phyloP scores from a whole-genome alignment of 2,113 vertebrate genomes.

The Puma concolor region DNA sequence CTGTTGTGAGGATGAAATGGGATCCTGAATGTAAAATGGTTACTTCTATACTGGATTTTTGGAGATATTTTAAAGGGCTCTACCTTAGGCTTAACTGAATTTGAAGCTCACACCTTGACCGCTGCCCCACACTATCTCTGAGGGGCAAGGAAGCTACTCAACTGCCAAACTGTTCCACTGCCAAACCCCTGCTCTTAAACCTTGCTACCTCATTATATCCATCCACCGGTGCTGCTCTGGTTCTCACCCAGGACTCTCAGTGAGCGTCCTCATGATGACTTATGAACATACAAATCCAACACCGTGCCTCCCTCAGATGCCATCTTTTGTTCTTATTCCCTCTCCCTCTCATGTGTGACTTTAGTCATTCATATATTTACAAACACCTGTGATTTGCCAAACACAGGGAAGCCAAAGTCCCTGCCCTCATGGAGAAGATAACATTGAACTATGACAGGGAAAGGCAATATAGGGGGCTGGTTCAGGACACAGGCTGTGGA shows the following conservation, averaged over 20 bases:
- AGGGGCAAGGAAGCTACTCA: not conserved
- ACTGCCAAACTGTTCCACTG: not conserved
- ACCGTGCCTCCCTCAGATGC: no score
- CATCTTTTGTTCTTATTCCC: not conserved
- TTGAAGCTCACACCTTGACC: not conserved
- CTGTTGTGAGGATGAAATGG: not conserved
- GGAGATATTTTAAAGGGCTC: not conserved
- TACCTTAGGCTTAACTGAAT: not conserved
- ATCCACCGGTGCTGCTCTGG: accelerated
- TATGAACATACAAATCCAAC: not conserved
- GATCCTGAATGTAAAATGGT: not conserved
- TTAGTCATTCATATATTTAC: not conserved
- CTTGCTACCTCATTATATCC: not conserved
- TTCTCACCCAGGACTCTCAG: not conserved
- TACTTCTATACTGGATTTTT: not conserved
- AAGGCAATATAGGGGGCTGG: not conserved
- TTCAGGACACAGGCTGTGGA: not conserved
- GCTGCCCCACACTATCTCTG: not conserved
- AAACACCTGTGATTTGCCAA: not conserved
- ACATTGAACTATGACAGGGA: not conserved
- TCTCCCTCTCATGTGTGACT: not conserved
- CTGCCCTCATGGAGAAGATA: not conserved
- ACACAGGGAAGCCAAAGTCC: not conserved
- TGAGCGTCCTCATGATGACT: not conserved
- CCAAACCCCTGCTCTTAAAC: not conserved